phyloP scores from a whole-genome alignment of 1,140 invertebrate species.

The Aphis gossypii region DNA sequence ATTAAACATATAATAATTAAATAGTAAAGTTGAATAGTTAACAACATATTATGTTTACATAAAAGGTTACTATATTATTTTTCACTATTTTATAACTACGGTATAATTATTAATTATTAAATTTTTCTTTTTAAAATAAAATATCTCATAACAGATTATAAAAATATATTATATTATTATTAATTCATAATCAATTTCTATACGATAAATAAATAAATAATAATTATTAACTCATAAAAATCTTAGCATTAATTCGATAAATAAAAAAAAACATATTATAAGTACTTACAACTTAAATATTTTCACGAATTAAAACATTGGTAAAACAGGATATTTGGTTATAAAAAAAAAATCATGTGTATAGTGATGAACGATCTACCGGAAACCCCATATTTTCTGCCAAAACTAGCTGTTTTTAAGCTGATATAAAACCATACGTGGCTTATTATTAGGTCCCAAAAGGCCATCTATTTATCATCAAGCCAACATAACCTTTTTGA shows the following conservation, averaged over 20 bases:
- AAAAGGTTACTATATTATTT: not conserved
- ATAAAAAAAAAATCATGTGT: not conserved
- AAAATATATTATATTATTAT: not conserved
- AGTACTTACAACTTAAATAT: no score
- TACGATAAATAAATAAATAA: no score
- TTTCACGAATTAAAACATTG: not conserved
- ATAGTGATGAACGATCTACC: slow-evolving; percentile 25
- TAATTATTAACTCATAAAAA: not conserved
- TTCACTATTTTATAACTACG: not conserved
- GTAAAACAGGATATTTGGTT: not conserved
- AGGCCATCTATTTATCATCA: slow-evolving; percentile 48
- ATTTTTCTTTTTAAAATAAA: not conserved
- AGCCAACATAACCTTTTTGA: slow-evolving; percentile 48
- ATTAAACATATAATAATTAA: not conserved
- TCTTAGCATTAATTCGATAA: not conserved
- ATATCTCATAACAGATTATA: not conserved
- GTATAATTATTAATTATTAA: not conserved
- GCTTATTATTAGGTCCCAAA: slow-evolving; percentile 26
- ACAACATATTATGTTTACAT: not conserved
- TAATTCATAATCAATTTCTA: no score
- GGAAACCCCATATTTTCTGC: not conserved
- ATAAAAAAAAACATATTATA: not conserved
- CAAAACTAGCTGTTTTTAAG: not conserved
- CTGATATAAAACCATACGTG: slow-evolving; percentile 26
- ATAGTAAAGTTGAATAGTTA: not conserved